Conservation (phyloP, 1,140 invertebrate species). For the Meloidogyne floridensis region DNA sequence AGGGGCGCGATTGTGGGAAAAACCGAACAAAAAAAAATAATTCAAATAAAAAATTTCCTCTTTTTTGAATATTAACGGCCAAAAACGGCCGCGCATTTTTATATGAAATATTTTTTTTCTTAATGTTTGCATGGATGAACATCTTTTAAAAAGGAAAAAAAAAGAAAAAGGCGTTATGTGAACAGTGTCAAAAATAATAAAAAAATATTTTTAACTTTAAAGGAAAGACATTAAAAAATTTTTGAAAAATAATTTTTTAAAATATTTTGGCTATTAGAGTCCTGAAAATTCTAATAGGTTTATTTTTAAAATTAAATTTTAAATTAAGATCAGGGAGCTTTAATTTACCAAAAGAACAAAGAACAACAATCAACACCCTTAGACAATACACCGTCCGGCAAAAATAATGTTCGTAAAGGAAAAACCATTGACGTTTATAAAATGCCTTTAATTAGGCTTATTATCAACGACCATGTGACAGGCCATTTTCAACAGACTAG, state of each 20-base stretch:
- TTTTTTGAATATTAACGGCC: neutral
- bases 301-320: no score
- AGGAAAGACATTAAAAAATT: neutral
- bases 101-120: neutral
- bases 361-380: no score
- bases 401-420: no score
- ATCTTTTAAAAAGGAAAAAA: neutral
- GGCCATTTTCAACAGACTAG: no score
- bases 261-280: neutral
- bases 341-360: no score
- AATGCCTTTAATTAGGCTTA: no score
- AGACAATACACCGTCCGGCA: no score
- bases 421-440: no score
- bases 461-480: no score
- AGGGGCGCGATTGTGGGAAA: neutral
- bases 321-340: no score
- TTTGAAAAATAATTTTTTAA: neutral
- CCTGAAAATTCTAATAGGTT: neutral
- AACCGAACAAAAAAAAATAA: neutral
- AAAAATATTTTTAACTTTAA: neutral
- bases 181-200: slow-evolving; percentile 5
- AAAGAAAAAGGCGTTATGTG: no score
- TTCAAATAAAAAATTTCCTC: neutral
- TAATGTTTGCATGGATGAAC: slow-evolving; percentile 6
- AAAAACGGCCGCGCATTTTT: neutral